These are phyloP conservation scores for Apostichopus japonicus DNA, from an alignment of 35 echinoderm and acorn worm species.

Conservation along the genomic window DNA sequence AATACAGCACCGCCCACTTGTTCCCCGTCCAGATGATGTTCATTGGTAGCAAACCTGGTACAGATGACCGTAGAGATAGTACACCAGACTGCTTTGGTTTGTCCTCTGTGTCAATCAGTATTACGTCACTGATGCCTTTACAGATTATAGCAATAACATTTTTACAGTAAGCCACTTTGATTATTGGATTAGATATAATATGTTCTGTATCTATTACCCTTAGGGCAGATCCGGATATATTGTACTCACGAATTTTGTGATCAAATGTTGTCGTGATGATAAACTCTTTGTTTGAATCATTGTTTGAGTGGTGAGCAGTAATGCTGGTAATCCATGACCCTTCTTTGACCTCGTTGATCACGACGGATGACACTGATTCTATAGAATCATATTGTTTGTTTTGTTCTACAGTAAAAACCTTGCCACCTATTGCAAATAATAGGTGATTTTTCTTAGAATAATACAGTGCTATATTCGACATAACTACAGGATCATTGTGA, in stretches of 20 bases:
- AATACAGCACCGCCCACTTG: neutral
- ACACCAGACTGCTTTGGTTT: neutral
- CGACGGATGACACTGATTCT: neutral
- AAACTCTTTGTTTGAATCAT: neutral
- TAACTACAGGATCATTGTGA: neutral
- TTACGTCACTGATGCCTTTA: neutral
- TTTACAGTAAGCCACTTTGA: neutral
- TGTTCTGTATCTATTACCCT: neutral
- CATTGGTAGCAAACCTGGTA: neutral
- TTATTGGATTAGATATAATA: neutral
- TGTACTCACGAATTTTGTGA: neutral
- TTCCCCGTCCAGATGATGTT: neutral
- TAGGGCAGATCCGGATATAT: neutral
- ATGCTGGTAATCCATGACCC: slow-evolving; percentile 6
- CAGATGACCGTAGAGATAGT: neutral
- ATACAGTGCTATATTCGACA: neutral
- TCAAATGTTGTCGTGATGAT: neutral
- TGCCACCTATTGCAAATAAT: neutral
- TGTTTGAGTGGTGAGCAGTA: neutral
- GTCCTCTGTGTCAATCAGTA: neutral
- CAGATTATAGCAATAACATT: neutral
- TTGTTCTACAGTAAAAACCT: neutral
- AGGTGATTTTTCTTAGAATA: neutral
- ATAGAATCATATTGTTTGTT: too few relatives aligned
- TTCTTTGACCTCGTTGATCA: neutral